Percentiles rank a stretch among this genome's conserved stretches.
phyloP scores from a whole-genome alignment of 2,888 invertebrate genomes.

The Ellobium chinense region DNA sequence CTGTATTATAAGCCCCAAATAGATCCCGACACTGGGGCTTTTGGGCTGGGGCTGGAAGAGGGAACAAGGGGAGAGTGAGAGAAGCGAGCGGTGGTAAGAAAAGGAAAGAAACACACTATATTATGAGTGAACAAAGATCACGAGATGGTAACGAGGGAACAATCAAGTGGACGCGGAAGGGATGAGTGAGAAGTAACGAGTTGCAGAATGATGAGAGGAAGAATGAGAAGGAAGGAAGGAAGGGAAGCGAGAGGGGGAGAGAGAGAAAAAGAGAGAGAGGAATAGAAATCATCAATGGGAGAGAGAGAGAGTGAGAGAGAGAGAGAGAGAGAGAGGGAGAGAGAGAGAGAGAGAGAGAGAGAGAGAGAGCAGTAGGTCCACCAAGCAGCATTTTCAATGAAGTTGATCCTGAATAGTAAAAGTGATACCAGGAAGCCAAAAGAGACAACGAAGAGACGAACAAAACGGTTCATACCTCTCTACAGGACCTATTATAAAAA shows the following conservation, averaged over 20 bases:
- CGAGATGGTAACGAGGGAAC: too few species aligned
- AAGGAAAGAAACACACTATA: not conserved
- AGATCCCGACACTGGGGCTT: not conserved
- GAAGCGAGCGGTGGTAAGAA: not conserved
- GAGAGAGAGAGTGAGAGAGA: constrained; percentile 19
- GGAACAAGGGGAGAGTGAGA: constrained; percentile 9
- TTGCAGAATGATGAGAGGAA: too few species aligned
- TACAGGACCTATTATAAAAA: too few species aligned
- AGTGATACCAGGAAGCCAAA: too few species aligned
- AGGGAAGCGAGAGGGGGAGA: constrained; percentile 1
- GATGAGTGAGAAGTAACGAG: too few species aligned
- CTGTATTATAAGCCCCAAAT: not conserved
- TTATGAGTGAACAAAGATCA: not conserved
- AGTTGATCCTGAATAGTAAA: too few species aligned
- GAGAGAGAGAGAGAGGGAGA: constrained; percentile 10
- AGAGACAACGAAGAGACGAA: too few species aligned
- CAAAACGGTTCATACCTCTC: too few species aligned
- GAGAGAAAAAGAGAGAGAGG: constrained; percentile 14
- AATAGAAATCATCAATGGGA: not conserved
- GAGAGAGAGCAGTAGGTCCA: too few species aligned
- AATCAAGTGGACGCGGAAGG: too few species aligned
- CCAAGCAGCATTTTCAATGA: too few species aligned
- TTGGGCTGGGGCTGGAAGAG: too few species aligned
- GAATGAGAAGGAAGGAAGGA: not conserved
- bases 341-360: constrained; percentile 10